A percentile compares a stretch with the other conserved stretches of the same genome.
These are phyloP conservation scores for Dusona sp. DNA, from an alignment of 2,888 invertebrate species.

Conservation along the genomic window DNA sequence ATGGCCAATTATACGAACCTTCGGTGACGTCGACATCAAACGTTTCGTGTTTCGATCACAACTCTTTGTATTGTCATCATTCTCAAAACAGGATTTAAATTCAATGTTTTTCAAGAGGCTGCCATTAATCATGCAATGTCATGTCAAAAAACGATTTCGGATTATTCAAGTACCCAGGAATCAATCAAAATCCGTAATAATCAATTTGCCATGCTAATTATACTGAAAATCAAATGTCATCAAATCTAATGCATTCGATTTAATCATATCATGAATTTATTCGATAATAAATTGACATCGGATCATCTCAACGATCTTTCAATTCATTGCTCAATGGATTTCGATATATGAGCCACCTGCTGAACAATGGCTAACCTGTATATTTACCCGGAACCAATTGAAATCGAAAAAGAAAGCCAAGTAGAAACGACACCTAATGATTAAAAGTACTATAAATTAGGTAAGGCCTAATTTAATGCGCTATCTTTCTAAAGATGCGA, in stretches of 20 bases:
- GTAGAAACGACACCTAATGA: no score
- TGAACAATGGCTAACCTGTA: not conserved
- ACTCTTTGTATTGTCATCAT: not conserved
- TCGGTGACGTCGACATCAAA: slow-evolving; percentile 4
- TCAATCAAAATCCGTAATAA: not conserved
- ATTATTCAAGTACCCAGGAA: not conserved
- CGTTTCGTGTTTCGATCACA: not conserved
- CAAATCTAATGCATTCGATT: not conserved
- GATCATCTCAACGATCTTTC: not conserved
- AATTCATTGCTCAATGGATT: not conserved
- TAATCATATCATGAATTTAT: not conserved
- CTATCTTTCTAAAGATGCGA: not conserved
- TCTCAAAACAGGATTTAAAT: not conserved
- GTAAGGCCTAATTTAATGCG: not conserved
- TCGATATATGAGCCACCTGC: no score
- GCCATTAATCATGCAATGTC: not conserved
- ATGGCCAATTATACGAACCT: slow-evolving; percentile 18
- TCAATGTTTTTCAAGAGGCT: not conserved
- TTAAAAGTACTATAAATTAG: not conserved
- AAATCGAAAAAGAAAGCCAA: no score
- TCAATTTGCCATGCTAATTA: not conserved
- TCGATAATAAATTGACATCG: not conserved
- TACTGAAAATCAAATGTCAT: not conserved
- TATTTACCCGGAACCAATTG: not conserved
- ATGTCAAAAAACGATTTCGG: not conserved